These are phyloP conservation scores for Lissonota sp. DNA, from an alignment of 2,888 invertebrate genomes.

Conservation along the genomic window DNA sequence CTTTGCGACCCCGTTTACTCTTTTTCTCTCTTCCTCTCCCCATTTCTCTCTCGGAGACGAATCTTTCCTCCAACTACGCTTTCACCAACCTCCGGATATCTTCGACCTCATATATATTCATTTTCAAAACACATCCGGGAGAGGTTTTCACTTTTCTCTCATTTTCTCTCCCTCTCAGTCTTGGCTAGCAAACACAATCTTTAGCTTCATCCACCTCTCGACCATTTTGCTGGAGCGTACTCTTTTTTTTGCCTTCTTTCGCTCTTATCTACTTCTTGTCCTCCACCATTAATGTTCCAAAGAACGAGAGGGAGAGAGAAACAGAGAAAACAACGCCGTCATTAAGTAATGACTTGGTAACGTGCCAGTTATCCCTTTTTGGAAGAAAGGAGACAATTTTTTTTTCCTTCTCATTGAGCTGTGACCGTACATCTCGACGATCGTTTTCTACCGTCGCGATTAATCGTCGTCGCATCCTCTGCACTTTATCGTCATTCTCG, in stretches of 20 bases:
- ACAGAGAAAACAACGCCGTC: slow-evolving; percentile 60
- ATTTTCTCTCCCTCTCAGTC: slow-evolving; percentile 19
- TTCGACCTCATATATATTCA: slow-evolving; percentile 42
- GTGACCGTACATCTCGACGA: slow-evolving; percentile 4
- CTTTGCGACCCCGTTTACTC: slow-evolving; percentile 43
- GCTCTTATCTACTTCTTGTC: slow-evolving; percentile 13
- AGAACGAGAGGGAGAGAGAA: slow-evolving; percentile 6
- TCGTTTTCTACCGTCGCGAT: slow-evolving; percentile 18
- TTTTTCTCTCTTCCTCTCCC: slow-evolving; percentile 13
- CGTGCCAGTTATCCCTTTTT: slow-evolving; percentile 42
- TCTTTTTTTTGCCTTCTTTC: slow-evolving; percentile 55
- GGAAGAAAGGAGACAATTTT: slow-evolving; percentile 23
- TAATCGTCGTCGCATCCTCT: slow-evolving; percentile 9
- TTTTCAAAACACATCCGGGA: slow-evolving; percentile 18
- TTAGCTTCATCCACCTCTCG: slow-evolving; percentile 18
- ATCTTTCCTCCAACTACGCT: slow-evolving; percentile 4
- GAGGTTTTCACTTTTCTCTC: slow-evolving; percentile 31
- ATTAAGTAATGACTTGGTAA: slow-evolving; percentile 67
- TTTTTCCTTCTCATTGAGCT: slow-evolving; percentile 4
- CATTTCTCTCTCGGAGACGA: slow-evolving; percentile 37
- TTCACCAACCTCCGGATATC: slow-evolving; percentile 48
- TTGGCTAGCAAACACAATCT: slow-evolving; percentile 6
- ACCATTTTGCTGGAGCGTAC: slow-evolving; percentile 24
- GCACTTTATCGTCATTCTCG: slow-evolving; percentile 9
- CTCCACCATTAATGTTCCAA: slow-evolving; percentile 28